These are phyloP conservation scores for Octonoba sinensis DNA, from an alignment of 2,888 invertebrate genomes.

Conservation along the genomic window DNA sequence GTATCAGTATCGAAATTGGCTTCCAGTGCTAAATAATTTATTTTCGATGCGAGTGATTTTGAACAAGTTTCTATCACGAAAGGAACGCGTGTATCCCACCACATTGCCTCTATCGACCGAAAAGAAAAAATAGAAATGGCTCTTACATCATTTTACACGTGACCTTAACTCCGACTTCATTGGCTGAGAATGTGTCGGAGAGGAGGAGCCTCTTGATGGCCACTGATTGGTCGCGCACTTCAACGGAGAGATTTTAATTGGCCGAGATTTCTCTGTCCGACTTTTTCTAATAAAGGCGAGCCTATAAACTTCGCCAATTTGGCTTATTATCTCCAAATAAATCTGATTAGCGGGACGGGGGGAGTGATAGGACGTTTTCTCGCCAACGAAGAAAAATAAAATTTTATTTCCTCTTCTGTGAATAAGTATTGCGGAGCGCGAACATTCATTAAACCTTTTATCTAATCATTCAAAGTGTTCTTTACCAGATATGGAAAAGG, in stretches of 20 bases:
- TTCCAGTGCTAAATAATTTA: no score
- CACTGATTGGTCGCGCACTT: slow-evolving; percentile 52
- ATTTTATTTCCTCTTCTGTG: no score
- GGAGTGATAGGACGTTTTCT: slow-evolving; percentile 3
- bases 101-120: neutral
- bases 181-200: slow-evolving; percentile 9
- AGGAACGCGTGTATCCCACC: no score
- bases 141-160: slow-evolving; percentile 46
- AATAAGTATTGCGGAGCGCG: no score
- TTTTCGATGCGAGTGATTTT: no score
- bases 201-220: slow-evolving; percentile 25
- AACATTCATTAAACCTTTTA: no score
- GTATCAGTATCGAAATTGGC: no score
- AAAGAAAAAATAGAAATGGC: neutral
- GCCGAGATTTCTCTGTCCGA: slow-evolving; percentile 56
- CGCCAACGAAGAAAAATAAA: slow-evolving; percentile 13
- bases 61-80: no score
- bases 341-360: slow-evolving; percentile 45
- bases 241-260: slow-evolving; percentile 54
- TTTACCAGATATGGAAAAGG: no score
- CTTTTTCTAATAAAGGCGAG: slow-evolving; percentile 49
- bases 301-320: slow-evolving; percentile 62
- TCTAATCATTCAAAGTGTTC: no score
- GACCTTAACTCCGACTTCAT: slow-evolving; percentile 14
- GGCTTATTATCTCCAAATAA: slow-evolving; percentile 52